phyloP scores from a whole-genome alignment of 2,888 invertebrate genomes.

The Ferrisia virgata region DNA sequence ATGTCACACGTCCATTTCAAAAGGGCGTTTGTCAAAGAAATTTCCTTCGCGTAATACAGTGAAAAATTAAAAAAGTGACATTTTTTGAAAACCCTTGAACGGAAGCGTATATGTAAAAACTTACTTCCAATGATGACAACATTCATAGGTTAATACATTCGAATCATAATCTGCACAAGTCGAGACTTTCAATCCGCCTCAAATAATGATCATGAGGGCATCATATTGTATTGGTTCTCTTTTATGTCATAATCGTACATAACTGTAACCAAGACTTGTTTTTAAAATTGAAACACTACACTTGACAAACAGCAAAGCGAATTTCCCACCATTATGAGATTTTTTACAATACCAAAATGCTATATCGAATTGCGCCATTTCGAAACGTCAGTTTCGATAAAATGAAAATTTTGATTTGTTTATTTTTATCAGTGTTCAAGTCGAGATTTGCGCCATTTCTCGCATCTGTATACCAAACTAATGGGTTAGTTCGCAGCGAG shows the following conservation, averaged over 20 bases:
- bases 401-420: conserved; percentile 11
- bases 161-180: too few relatives aligned
- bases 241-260: not conserved
- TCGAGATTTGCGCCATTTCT: not conserved
- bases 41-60: too few relatives aligned
- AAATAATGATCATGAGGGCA: too few relatives aligned
- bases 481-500: not conserved
- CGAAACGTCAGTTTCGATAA: not conserved
- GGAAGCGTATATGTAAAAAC: too few relatives aligned
- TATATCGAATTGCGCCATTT: not conserved
- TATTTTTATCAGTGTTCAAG: not conserved
- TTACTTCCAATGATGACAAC: too few relatives aligned
- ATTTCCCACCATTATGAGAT: not conserved
- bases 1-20: too few relatives aligned
- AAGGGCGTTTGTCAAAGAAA: too few relatives aligned
- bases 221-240: not conserved
- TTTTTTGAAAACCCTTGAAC: too few relatives aligned
- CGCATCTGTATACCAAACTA: not conserved
- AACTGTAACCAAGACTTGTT: not conserved
- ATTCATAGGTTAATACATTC: too few relatives aligned
- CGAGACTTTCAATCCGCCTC: not conserved
- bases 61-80: too few relatives aligned
- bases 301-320: not conserved
- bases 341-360: conserved; percentile 1
- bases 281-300: not conserved